Percentiles rank a stretch among this genome's conserved stretches.
Conservation (phyloP, 1,140 invertebrate species). For the Caenorhabditis brenneri region DNA sequence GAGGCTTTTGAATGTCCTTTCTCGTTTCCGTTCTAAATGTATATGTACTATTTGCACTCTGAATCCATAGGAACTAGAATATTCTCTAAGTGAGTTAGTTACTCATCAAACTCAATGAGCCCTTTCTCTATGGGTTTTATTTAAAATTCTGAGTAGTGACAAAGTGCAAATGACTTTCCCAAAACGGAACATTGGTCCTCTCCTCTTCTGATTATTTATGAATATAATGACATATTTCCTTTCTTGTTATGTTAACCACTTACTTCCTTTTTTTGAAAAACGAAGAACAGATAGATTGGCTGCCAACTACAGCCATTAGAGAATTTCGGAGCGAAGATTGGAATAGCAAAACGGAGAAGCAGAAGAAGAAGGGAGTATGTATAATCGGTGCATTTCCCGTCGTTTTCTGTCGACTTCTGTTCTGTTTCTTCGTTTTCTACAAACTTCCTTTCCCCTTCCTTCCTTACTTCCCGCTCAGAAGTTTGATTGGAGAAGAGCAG, state of each 20-base stretch:
- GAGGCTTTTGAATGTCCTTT: background rate
- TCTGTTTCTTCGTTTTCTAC: constrained; percentile 23
- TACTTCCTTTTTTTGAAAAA: background rate
- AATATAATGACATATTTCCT: constrained; percentile 21
- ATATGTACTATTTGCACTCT: too few species aligned
- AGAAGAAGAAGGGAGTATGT: constrained; percentile 19
- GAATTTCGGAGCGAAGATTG: background rate
- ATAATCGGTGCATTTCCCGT: constrained; percentile 28
- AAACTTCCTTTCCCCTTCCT: background rate
- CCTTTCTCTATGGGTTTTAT: background rate
- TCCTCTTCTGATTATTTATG: background rate
- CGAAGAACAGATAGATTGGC: background rate
- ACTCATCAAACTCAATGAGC: background rate
- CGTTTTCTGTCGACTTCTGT: constrained; percentile 28
- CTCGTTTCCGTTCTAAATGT: background rate
- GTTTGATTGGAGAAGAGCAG: constrained; percentile 38
- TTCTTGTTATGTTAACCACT: background rate
- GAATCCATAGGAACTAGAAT: background rate
- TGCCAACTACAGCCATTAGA: constrained; percentile 13
- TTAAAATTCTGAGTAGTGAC: constrained; percentile 14
- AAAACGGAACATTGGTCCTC: constrained; percentile 7
- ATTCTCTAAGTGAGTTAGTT: background rate
- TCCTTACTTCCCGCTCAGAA: constrained; percentile 35
- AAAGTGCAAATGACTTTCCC: background rate
- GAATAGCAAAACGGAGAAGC: background rate